Conservation (phyloP, 2,888 invertebrate genomes). For the Hydriomena furcata region DNA sequence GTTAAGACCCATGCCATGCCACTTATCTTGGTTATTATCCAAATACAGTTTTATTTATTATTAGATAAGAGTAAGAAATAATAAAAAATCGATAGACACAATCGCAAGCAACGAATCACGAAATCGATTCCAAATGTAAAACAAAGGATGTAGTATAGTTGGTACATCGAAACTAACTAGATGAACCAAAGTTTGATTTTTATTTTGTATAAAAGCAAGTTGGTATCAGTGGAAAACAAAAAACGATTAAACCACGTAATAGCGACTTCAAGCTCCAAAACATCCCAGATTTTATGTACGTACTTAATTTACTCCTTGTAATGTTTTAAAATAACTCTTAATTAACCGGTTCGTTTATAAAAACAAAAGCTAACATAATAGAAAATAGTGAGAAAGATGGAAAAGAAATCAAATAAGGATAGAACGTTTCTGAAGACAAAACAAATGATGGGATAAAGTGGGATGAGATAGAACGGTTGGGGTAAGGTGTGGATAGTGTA, state of each 20-base stretch:
- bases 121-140: conserved; percentile 71
- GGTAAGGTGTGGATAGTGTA: conserved; percentile 85
- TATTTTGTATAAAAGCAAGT: background rate
- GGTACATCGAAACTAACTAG: background rate
- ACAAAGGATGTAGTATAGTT: background rate
- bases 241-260: conserved; percentile 41
- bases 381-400: conserved; percentile 51
- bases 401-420: conserved; percentile 48
- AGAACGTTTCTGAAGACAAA: conserved; percentile 54
- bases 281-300: conserved; percentile 42
- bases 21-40: conserved; percentile 28
- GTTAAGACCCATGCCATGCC: conserved; percentile 65
- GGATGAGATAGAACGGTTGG: conserved; percentile 59
- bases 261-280: conserved; percentile 41
- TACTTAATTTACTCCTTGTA: conserved; percentile 81
- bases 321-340: conserved; percentile 76
- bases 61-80: conserved; percentile 29
- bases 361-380: conserved; percentile 47
- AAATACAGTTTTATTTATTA: background rate
- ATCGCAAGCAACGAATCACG: conserved; percentile 56
- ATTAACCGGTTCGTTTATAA: conserved; percentile 54
- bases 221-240: background rate
- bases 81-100: conserved; percentile 37
- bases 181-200: conserved; percentile 1
- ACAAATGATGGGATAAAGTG: conserved; percentile 56